These are phyloP conservation scores for Heliconius charithonia DNA, from an alignment of 2,888 invertebrate species.

Conservation along the genomic window DNA sequence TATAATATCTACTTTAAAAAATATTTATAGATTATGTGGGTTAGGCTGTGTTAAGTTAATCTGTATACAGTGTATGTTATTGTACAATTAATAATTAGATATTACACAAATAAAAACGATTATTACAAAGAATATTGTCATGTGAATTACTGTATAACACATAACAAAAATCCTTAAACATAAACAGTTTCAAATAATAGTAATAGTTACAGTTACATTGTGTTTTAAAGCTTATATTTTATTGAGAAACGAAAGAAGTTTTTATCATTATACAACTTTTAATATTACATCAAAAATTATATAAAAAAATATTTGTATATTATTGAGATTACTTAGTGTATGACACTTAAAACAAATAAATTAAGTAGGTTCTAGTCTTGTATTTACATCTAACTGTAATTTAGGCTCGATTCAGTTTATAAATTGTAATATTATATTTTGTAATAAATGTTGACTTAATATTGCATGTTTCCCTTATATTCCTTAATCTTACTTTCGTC, in stretches of 20 bases:
- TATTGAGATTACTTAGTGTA: conserved; percentile 32
- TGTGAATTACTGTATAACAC: too few species aligned
- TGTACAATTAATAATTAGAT: not conserved
- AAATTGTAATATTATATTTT: conserved; percentile 12
- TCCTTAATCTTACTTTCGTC: not conserved
- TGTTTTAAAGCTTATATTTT: not conserved
- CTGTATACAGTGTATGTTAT: not conserved
- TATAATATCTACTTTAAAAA: not conserved
- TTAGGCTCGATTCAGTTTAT: not conserved
- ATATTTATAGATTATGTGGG: not conserved
- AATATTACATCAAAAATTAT: not conserved
- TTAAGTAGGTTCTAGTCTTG: conserved; percentile 33
- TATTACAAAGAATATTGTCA: not conserved
- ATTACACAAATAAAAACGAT: not conserved
- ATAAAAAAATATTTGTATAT: not conserved
- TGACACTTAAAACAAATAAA: conserved; percentile 14
- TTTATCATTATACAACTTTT: not conserved
- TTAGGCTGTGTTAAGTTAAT: conserved; percentile 8
- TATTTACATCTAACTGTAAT: conserved; percentile 3
- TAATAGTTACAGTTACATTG: not conserved
- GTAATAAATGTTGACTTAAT: conserved; percentile 21
- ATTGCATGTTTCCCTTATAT: not conserved
- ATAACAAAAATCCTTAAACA: not conserved
- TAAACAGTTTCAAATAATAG: not conserved
- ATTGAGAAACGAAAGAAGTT: not conserved